Percentiles rank a stretch among this genome's conserved stretches.
phyloP scores from a whole-genome alignment of 2,888 invertebrate genomes.

The Chrysodeixis includens region DNA sequence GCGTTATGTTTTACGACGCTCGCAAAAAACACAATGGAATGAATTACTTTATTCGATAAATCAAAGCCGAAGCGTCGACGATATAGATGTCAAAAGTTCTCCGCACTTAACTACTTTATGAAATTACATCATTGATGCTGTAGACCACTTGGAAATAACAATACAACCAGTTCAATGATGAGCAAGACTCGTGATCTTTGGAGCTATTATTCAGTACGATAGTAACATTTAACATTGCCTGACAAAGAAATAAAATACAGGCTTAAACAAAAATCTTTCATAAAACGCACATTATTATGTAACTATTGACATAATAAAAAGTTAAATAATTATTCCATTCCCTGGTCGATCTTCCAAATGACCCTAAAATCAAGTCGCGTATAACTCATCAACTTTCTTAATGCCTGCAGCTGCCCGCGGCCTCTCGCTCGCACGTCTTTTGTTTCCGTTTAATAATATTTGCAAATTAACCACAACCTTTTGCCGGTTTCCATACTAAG shows the following conservation, averaged over 20 bases:
- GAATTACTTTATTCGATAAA: constrained; percentile 63
- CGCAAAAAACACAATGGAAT: constrained; percentile 66
- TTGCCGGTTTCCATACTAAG: constrained; percentile 50
- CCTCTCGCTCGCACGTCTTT: constrained; percentile 62
- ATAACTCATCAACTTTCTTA: constrained; percentile 30
- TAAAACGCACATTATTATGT: neutral
- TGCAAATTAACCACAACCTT: constrained; percentile 70
- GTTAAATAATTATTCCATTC: neutral
- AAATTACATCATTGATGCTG: constrained; percentile 36
- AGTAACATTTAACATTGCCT: too few relatives aligned
- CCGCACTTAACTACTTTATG: constrained; percentile 47
- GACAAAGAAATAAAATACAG: too few relatives aligned
- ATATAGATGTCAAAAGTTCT: constrained; percentile 49
- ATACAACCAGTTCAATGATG: constrained; percentile 14
- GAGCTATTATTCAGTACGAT: neutral
- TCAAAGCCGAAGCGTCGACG: constrained; percentile 47
- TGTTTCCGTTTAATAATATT: constrained; percentile 77
- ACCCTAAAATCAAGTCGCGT: neutral
- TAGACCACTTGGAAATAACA: constrained; percentile 37
- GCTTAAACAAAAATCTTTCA: too few relatives aligned
- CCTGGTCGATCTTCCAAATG: neutral
- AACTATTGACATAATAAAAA: neutral
- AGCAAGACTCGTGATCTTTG: neutral
- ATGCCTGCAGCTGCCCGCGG: constrained; percentile 40
- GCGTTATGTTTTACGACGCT: constrained; percentile 57